Base-by-base conservation (phyloP, 2,797 vertebrate species). In the Myotis findleyi region DNA sequence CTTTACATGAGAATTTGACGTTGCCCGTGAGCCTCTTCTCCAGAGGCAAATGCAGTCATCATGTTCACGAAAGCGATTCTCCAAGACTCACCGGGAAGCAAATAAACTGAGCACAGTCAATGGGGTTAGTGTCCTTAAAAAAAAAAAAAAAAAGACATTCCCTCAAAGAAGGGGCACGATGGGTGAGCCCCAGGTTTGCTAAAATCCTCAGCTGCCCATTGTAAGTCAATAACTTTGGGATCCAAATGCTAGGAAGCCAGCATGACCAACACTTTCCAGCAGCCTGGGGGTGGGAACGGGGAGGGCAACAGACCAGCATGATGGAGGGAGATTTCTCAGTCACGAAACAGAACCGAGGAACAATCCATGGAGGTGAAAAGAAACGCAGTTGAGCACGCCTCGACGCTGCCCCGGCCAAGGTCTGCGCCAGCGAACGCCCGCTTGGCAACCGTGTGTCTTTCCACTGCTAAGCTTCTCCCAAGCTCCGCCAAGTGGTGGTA, bases 281-380 rank as follows among this genome's bases (percentile, higher is more conserved):
- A 36, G 38, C 68, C 23, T 57, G n/a, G 27, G 27, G 16, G 69
- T 76, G 57, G 57, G 23, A n/a, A 2, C 57, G 82, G 23, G 27
- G 49, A 8, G 71, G 84, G 91, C 96, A 59, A 81, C 38, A 18
- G 90, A 91, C 64, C 85, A 51, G 38, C 25, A 69, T 92, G 66
- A 36, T n/a, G 73, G 93, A 44, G 86, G 73, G 77, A 87, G 91
- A 92, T 23, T 95, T 96, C 93, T 93, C 88, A 64, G 62, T 95
- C 30, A 6, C 75, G 83, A 91, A 96, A 62, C 0, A 91, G 88
- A 82, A 75, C 86, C 85, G 53, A 90, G 8, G 1, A 85, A 55
- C 89, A 16, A 89, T 92, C 94, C 91, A 3, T 25, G 49, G 87
- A 95, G 85, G 59, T 93, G 72, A 93, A 97, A 92, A 94, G 85